Evolutionary conservation across 2,888 invertebrate genomes (phyloP), one percentile per base, ranked within the genome.

Genomic region (Empis stercorea): DNA sequence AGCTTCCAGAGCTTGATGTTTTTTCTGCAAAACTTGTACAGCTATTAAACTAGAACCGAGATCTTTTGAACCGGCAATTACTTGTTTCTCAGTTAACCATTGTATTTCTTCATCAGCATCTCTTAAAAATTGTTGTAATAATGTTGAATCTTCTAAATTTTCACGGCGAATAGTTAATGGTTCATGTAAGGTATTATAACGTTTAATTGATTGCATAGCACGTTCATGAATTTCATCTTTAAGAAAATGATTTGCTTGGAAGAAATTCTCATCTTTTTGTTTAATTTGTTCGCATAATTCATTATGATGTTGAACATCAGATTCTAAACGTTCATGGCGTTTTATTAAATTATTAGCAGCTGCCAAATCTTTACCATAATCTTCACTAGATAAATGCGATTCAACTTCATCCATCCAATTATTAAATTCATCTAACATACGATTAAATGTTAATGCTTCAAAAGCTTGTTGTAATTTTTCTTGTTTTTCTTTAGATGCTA

Each of bases 21-120:
- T 95, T 74, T 96, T 96, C 60, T 91, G 86, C 40, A 94, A 72
- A 48, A 84, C 83, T 61, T 94, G 92, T 0, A 93, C 92, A 13
- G 87, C 84, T 2, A 77, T 76, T 46, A 87, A 68, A 48, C 64
- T 69, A 23, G 59, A 73, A 11, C 84, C 84, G 13, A 87, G 69
- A 61, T 87, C 87, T 23, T 74, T 74, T 1, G 84, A 84, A 3
- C 76, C 74, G 1, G 83, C 85, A 7, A 83, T 63, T 0, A 78
- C 76, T 58, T 83, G 81, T 55, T 85, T 81, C 57, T 88, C 85
- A 5, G 75, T 71, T n/a, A 96, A 69, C 96, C 96, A 97, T 54
- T 84, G 80, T 46, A 91, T 62, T 66, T 96, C 95, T 62, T 96
- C 95, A 50, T 93, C 89, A 0, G 92, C 86, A 61, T 96, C 96